Evolutionary conservation across 2,113 vertebrate species (phyloP), one percentile per base, ranked within the genome.

Genomic region (Rhegmatorhina hoffmannsi): DNA sequence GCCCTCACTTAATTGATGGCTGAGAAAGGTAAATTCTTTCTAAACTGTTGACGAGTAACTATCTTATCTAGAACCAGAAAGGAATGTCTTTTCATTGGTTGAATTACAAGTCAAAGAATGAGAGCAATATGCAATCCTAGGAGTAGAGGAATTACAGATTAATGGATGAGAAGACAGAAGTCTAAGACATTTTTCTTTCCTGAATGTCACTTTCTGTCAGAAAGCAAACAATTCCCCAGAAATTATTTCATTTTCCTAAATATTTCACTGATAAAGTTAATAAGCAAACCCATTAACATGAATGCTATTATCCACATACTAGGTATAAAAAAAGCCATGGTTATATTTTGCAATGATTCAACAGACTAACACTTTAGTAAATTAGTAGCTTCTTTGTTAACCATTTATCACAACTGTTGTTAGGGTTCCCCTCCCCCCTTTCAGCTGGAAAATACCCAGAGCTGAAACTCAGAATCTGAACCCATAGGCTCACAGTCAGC

Each of bases 1-100:
- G 75, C 49, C 18, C 47, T 88, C 17, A 31, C 40, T 92, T 76
- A 82, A 94, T 67, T 85, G 87, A 81, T n/a, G 34, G 47, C 62
- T 72, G 70, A 89, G 66, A 89, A 85, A 84, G 44, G 53, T 72
- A 89, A 92, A 84, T 40, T 91, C 34, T 82, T 91, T 78, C 75
- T 87, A 8, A 84, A 87, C 58, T 73, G 78, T 53, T 95, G 82
- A 91, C 34, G 53, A 94, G 33, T 73, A 78, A 60, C 87, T 76
- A 69, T 78, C 70, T 93, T 91, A 84, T 72, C 69, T 85, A 63
- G 64, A 67, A 75, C 6, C 62, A 76, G 87, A 91, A 72, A 76
- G 62, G 66, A 92, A 90, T 87, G 87, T 62, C 62, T 95, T 28
- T 43, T 60, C 26, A 84, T 29, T 43, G 38, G 23, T 2, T 70